A percentile compares a stretch with the other conserved stretches of the same genome.
phyloP scores from a whole-genome alignment of 2,888 invertebrate species.

The Melolontha melolontha region DNA sequence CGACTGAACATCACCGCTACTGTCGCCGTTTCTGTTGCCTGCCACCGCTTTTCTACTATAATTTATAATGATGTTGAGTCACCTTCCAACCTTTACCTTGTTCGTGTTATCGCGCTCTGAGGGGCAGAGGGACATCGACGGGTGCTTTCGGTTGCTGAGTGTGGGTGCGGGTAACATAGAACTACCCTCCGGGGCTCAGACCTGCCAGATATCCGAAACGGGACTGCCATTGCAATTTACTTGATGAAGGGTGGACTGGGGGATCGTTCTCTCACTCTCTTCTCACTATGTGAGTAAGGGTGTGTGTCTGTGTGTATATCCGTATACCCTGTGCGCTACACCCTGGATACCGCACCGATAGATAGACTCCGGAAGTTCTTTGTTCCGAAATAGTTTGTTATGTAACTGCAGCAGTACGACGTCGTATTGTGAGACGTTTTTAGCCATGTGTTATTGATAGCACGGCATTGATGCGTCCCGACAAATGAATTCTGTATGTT shows the following conservation, averaged over 20 bases:
- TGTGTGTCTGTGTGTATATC: slow-evolving; percentile 33
- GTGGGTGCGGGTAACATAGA: slow-evolving; percentile 49
- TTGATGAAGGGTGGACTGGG: slow-evolving; percentile 64
- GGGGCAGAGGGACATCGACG: slow-evolving; percentile 48
- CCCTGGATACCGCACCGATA: slow-evolving; percentile 45
- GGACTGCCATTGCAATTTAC: slow-evolving; percentile 64
- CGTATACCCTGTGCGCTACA: slow-evolving; percentile 31
- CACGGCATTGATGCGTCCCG: slow-evolving; percentile 16
- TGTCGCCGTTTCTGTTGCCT: slow-evolving; percentile 36
- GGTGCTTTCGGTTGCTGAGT: slow-evolving; percentile 41
- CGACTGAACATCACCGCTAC: slow-evolving; percentile 22
- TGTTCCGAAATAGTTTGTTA: slow-evolving; percentile 44
- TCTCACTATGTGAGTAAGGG: slow-evolving; percentile 23
- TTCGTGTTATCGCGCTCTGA: slow-evolving; percentile 46
- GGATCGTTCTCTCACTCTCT: slow-evolving; percentile 41
- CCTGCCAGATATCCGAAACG: slow-evolving; percentile 65
- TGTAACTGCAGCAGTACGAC: slow-evolving; percentile 37
- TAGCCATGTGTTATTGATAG: slow-evolving; percentile 32
- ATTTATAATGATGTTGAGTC: slow-evolving; percentile 45
- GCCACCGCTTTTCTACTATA: slow-evolving; percentile 31
- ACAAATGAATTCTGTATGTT: slow-evolving; percentile 19
- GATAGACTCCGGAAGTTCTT: slow-evolving; percentile 46
- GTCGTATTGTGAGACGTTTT: slow-evolving; percentile 18
- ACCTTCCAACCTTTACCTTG: slow-evolving; percentile 47
- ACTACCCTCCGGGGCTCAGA: slow-evolving; percentile 60